Base-by-base conservation (phyloP, 2,113 vertebrate species). In the Mus spicilegus region DNA sequence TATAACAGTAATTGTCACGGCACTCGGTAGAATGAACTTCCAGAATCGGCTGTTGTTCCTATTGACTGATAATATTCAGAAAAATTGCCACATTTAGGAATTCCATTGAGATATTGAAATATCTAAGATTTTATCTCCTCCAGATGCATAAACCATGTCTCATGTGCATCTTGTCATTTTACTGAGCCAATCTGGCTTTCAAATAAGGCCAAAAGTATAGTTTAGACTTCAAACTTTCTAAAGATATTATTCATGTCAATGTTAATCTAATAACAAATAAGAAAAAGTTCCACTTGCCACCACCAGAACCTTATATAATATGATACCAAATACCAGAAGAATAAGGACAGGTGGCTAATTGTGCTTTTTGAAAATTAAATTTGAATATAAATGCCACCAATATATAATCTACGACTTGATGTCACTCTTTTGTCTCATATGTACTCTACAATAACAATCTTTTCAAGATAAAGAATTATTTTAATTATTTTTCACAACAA, bases 1-100 rank as follows among this genome's bases (percentile, higher is more conserved):
- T 97, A 96, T 98, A 97, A 97, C 96, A 97, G 82, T 97, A 98
- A 96, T 96, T 97, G 96, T 98, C 94, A 97, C 91, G 87, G 72
- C 90, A 96, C 95, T 98, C 96, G 91, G 95, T 96, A 96, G 95
- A 98, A 98, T 97, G 96, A 82, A 81, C 58, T 97, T 84, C 46
- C 95, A 96, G 97, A 98, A 97, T 94, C 54, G 94, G 75, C 93
- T 97, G 87, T 89, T 96, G 92, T 95, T 97, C 91, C 78, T 94
- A 78, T 17, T 98, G 96, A 96, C 89, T 97, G 93, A 93, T 93
- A 90, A 93, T 93, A 82, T 95, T 76, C 56, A 90, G 90, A 85
- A 94, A 97, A 98, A 96, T 84, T 95, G 90, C 82, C 56, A 92
- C 73, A 95, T 97, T 97, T 96, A 96, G 51, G 93, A 97, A 97